These are phyloP conservation scores for Amiota mariae DNA, from an alignment of 2,888 invertebrate genomes.

Conservation along the genomic window DNA sequence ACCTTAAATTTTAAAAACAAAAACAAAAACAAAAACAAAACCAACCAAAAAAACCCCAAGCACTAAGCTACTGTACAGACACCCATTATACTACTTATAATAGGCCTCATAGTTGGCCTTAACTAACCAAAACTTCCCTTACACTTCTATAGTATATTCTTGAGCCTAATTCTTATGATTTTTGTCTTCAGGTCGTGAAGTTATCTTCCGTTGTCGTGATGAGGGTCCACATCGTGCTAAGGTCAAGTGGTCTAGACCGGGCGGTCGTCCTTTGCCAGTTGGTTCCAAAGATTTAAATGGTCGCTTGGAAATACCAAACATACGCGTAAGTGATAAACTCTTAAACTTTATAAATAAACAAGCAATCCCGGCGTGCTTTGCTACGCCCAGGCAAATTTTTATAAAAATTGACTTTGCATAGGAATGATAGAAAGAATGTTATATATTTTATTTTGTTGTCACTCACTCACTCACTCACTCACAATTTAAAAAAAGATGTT, in stretches of 20 bases:
- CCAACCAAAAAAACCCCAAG: not conserved
- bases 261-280: slow-evolving; percentile 82
- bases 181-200: slow-evolving; percentile 86
- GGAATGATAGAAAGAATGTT: too few relatives aligned
- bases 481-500: too few relatives aligned
- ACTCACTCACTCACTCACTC: too few relatives aligned
- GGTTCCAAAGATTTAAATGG: slow-evolving; percentile 85
- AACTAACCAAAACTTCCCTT: too few relatives aligned
- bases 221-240: slow-evolving; percentile 85
- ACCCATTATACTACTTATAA: not conserved
- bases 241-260: slow-evolving; percentile 84
- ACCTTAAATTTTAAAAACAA: too few relatives aligned
- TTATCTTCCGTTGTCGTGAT: slow-evolving; percentile 94
- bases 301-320: slow-evolving; percentile 88
- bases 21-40: not conserved
- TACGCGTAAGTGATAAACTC: slow-evolving; percentile 75
- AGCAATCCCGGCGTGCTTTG: too few relatives aligned
- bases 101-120: too few relatives aligned
- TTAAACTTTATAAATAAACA: too few relatives aligned
- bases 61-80: slow-evolving; percentile 10
- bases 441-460: too few relatives aligned
- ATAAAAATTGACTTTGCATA: too few relatives aligned
- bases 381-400: too few relatives aligned
- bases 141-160: not conserved
- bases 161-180: not conserved